A percentile compares a stretch with the other conserved stretches of the same genome.
Conservation (phyloP, 2,888 invertebrate species). For the Pelosia muscerda region DNA sequence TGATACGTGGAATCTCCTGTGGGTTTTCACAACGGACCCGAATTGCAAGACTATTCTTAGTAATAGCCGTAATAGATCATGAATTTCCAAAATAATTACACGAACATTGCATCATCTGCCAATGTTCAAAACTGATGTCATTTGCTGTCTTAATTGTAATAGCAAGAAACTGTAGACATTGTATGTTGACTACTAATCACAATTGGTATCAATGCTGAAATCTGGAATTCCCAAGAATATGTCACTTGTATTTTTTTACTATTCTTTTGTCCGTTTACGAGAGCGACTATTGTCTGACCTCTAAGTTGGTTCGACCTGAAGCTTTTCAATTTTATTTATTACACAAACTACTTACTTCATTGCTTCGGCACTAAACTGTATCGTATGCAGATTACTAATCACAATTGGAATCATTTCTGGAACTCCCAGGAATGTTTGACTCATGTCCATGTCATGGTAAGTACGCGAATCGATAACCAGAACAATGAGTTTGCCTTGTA, state of each 20-base stretch:
- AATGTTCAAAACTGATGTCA: constrained; percentile 26
- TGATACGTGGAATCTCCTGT: neutral
- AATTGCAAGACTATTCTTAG: neutral
- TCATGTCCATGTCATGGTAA: constrained; percentile 38
- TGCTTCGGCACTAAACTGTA: constrained; percentile 40
- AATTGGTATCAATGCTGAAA: constrained; percentile 32
- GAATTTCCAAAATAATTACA: constrained; percentile 34
- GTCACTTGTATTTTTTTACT: constrained; percentile 31
- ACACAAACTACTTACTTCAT: too few species aligned
- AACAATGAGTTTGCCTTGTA: constrained; percentile 46
- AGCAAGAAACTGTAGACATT: constrained; percentile 42
- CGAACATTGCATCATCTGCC: constrained; percentile 18
- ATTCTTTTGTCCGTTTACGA: too few species aligned
- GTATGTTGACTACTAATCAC: constrained; percentile 34
- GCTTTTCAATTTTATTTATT: too few species aligned
- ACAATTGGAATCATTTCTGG: constrained; percentile 46
- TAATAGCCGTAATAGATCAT: neutral
- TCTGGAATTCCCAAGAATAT: constrained; percentile 49
- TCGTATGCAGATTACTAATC: constrained; percentile 35
- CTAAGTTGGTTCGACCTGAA: too few species aligned
- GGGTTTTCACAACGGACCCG: neutral
- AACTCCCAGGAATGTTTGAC: constrained; percentile 52
- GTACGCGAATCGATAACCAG: constrained; percentile 31
- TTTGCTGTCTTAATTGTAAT: constrained; percentile 11
- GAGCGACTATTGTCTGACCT: too few species aligned